Conservation (phyloP, 2,113 vertebrate species). For the Ceuthmochares aereus region DNA sequence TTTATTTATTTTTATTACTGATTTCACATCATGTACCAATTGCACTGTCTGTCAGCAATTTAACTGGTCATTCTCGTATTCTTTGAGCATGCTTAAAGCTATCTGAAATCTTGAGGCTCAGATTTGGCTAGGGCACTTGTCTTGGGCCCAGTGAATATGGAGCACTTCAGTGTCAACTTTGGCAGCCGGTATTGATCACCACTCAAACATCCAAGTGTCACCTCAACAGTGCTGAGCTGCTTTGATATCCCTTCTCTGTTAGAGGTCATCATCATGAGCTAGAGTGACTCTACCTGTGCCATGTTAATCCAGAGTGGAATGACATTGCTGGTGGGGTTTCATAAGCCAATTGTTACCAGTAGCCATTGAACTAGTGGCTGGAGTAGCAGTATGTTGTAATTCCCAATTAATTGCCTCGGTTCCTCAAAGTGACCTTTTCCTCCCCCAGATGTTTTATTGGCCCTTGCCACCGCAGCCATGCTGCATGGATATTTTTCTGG, state of each 20-base stretch:
- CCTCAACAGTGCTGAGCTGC: background rate
- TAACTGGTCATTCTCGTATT: background rate
- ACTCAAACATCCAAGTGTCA: background rate
- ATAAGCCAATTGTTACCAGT: background rate
- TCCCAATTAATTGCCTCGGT: background rate
- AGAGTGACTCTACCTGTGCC: background rate
- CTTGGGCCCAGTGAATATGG: background rate
- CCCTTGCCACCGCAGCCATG: background rate
- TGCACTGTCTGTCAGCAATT: background rate
- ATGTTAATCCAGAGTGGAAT: background rate
- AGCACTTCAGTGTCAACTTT: background rate
- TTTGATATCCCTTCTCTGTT: background rate
- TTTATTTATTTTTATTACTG: accelerated
- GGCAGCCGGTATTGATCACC: background rate
- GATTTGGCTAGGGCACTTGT: background rate
- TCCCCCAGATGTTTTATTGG: background rate
- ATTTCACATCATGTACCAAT: background rate
- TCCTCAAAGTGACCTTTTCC: background rate
- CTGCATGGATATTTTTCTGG: background rate
- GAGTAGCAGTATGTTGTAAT: background rate
- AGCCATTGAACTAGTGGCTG: background rate
- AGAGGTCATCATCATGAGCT: background rate
- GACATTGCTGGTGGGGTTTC: background rate
- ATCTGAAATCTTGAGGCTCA: background rate
- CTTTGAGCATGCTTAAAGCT: background rate